A percentile compares a stretch with the other conserved stretches of the same genome.
phyloP scores from a whole-genome alignment of 2,888 invertebrate species.

The Phrixothrix hirtus region DNA sequence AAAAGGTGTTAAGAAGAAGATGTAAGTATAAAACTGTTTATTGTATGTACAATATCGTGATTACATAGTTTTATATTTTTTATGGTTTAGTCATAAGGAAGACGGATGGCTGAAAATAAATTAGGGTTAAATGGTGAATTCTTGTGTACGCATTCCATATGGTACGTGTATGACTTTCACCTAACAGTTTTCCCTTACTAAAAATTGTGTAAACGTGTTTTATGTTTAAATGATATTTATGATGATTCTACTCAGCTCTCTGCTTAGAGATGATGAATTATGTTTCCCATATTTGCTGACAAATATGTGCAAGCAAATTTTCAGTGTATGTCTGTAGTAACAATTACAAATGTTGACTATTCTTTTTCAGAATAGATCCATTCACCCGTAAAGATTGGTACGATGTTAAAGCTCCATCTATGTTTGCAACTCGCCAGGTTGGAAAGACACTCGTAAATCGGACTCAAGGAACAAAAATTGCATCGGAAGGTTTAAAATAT shows the following conservation, averaged over 20 bases:
- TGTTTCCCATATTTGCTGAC: not conserved
- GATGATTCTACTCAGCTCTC: not conserved
- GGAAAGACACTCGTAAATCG: constrained; percentile 99
- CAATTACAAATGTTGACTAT: too few relatives aligned
- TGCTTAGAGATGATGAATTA: not conserved
- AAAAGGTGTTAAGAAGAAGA: constrained; percentile 99
- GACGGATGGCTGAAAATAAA: too few relatives aligned
- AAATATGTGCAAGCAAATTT: too few relatives aligned
- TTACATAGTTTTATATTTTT: too few relatives aligned
- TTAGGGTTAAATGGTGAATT: too few relatives aligned
- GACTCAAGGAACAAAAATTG: constrained; percentile 91
- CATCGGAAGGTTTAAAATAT: constrained; percentile 96
- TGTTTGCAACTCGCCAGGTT: constrained; percentile 95
- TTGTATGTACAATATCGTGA: not conserved
- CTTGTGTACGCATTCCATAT: too few relatives aligned
- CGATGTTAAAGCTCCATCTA: constrained; percentile 69
- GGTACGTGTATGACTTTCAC: too few relatives aligned
- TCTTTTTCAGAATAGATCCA: constrained; percentile 84
- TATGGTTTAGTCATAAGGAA: too few relatives aligned
- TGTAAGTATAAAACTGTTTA: constrained; percentile 75
- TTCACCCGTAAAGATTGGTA: constrained; percentile 99
- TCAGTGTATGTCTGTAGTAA: too few relatives aligned
- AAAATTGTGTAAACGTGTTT: too few relatives aligned
- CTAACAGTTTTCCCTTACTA: too few relatives aligned
- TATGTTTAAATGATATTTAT: too few relatives aligned